Base-by-base conservation (phyloP, 2,113 vertebrate species). In the Pedetes capensis region DNA sequence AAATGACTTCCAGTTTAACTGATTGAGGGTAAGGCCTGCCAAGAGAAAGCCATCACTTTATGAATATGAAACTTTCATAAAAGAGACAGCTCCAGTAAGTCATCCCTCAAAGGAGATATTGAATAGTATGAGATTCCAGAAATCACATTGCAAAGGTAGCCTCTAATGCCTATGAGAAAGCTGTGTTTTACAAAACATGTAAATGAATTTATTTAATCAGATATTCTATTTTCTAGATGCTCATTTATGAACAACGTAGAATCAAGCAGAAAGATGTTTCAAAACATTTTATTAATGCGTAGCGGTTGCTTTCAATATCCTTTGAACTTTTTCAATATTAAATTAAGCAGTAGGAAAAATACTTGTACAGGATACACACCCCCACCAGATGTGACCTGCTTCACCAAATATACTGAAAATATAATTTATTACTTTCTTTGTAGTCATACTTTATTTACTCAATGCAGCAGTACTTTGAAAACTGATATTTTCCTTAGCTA, bases 1-100 rank as follows among this genome's bases (percentile, higher is more conserved):
- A 97, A 96, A 97, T 95, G 94, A 95, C 94, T 95, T 96, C 88
- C 85, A 92, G 75, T 92, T 96, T 94, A 95, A 87, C 87, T 72
- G 94, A 95, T 81, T 76, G 84, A 81, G 61, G 53, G 32, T 39
- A 90, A 63, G 82, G 59, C 49, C 81, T 97, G 88, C 95, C 96
- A 96, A 87, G 49, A 87, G 71, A 71, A 55, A 96, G 55, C 85
- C 25, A 64, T 95, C 61, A 74, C 61, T 89, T 92, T 93, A 82
- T 88, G 76, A 95, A 94, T 96, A 94, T 92, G 92, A 97, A 97
- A 93, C 18, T 29, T 88, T 90, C 76, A 78, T 95, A 64, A 92
- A 87, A 66, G 61, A 89, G 68, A 82, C 29, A 93, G 78, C 37
- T 82, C 94, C 71, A 63, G 39, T 42, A 94, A 80, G 27, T 80